A percentile compares a stretch with the other conserved stretches of the same genome.
These are phyloP conservation scores for Botia kubotai DNA, from an alignment of 2,797 vertebrate genomes.

Conservation along the genomic window DNA sequence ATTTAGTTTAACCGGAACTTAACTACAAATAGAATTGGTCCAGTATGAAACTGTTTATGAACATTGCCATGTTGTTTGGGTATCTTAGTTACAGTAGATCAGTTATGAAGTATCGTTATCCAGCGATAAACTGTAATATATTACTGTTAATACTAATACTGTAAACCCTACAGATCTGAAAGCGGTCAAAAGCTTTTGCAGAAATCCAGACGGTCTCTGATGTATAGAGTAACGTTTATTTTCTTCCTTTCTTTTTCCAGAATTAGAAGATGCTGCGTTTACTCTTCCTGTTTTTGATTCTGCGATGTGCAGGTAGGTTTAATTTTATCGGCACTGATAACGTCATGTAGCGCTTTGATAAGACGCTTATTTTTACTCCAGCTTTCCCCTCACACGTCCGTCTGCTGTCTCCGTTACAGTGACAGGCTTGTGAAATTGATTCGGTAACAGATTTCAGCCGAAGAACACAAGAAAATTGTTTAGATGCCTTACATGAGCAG, in stretches of 20 bases:
- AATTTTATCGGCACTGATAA: background rate
- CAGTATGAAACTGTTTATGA: background rate
- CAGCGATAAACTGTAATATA: too few relatives aligned
- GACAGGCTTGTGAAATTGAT: conserved; percentile 5
- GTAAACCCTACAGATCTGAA: background rate
- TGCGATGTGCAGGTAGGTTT: conserved; percentile 75
- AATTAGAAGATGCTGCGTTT: conserved; percentile 82
- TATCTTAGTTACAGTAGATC: background rate
- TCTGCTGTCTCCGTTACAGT: conserved; percentile 7
- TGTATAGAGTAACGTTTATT: conserved; percentile 16
- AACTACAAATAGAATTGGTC: too few relatives aligned
- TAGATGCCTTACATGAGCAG: too few relatives aligned
- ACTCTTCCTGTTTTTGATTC: conserved; percentile 76
- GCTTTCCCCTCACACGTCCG: conserved; percentile 20
- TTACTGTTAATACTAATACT: background rate
- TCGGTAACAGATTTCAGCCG: too few relatives aligned
- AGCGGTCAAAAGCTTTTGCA: background rate
- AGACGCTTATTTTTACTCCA: conserved; percentile 39
- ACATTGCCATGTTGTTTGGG: conserved; percentile 4
- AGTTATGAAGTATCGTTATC: background rate
- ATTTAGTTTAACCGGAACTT: background rate
- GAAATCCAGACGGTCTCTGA: conserved; percentile 3
- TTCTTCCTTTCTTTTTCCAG: conserved; percentile 62
- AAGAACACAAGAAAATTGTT: too few relatives aligned
- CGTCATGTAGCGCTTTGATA: conserved; percentile 1